Evolutionary conservation across 1,140 invertebrate species (phyloP).

Genomic region (Zaprionus davidi): DNA sequence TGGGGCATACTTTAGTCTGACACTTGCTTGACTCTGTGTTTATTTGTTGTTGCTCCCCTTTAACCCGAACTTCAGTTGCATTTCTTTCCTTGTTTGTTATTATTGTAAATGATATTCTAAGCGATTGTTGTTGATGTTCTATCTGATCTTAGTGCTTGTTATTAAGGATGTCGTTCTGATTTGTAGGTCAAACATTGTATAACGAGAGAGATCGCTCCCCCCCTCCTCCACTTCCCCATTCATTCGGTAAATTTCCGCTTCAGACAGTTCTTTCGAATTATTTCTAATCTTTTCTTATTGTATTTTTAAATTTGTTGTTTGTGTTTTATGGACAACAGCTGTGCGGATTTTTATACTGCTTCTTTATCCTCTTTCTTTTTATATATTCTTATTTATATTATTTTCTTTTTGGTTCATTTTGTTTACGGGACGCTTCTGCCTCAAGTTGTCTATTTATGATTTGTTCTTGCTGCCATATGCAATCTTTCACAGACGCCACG

Average conservation of each 20-base stretch:
- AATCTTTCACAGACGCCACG: conserved; percentile 51
- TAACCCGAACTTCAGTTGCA: conserved; percentile 58
- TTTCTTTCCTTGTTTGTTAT: conserved; percentile 55
- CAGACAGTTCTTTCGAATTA: background rate
- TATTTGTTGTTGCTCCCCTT: conserved; percentile 56
- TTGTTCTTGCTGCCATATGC: conserved; percentile 61
- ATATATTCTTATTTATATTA: background rate
- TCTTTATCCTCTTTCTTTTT: conserved; percentile 12
- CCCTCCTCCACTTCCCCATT: background rate
- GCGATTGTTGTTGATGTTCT: background rate
- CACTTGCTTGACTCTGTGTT: background rate
- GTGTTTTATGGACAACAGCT: conserved; percentile 43
- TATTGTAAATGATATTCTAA: conserved; percentile 29
- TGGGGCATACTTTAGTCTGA: background rate
- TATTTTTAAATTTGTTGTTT: conserved; percentile 16
- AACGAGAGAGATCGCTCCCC: background rate
- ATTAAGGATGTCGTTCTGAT: conserved; percentile 36
- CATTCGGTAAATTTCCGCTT: background rate
- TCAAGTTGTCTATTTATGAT: conserved; percentile 61
- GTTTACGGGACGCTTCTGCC: conserved; percentile 43
- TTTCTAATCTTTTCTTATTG: conserved; percentile 9
- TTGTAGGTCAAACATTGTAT: conserved; percentile 51
- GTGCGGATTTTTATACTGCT: conserved; percentile 9
- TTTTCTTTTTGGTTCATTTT: conserved; percentile 26
- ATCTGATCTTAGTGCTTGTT: background rate